A percentile compares a stretch with the other conserved stretches of the same genome.
These are phyloP conservation scores for Volucella zonaria DNA, from an alignment of 2,888 invertebrate species.

Conservation along the genomic window DNA sequence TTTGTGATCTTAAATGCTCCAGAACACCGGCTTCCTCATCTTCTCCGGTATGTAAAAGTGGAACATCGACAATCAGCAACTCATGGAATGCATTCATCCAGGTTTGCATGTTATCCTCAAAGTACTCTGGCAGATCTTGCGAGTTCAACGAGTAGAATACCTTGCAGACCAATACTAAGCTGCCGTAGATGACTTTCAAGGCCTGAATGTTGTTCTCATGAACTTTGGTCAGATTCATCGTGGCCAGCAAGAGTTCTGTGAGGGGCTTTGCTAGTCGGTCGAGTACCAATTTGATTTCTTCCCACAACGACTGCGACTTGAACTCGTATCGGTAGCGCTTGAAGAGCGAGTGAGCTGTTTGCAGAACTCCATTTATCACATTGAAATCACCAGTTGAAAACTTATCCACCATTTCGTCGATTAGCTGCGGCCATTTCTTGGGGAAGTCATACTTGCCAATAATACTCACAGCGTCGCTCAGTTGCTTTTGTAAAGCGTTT, in stretches of 20 bases:
- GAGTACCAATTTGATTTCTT: slow-evolving; percentile 97
- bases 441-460: slow-evolving; percentile 99
- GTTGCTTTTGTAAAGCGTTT: slow-evolving; percentile 94
- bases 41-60: slow-evolving; percentile 89
- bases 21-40: slow-evolving; percentile 94
- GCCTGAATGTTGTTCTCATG: slow-evolving; percentile 92
- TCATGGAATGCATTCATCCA: slow-evolving; percentile 97
- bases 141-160: slow-evolving; percentile 98
- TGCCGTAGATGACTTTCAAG: slow-evolving; percentile 93
- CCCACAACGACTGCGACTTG: slow-evolving; percentile 96
- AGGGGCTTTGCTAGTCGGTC: slow-evolving; percentile 96
- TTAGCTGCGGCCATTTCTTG: slow-evolving; percentile 96
- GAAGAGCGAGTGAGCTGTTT: slow-evolving; percentile 98
- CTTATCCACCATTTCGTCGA: slow-evolving; percentile 96
- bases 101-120: slow-evolving; percentile 97
- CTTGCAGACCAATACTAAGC: slow-evolving; percentile 93
- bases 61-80: slow-evolving; percentile 90
- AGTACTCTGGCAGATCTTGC: slow-evolving; percentile 99
- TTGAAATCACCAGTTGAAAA: slow-evolving; percentile 96
- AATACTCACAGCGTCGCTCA: slow-evolving; percentile 97
- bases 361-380: slow-evolving; percentile 95
- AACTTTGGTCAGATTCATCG: slow-evolving; percentile 90
- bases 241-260: slow-evolving; percentile 95
- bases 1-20: slow-evolving; percentile 96
- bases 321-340: slow-evolving; percentile 97